Evolutionary conservation across 2,888 invertebrate species (phyloP).

Genomic region (Drosophila colorata): DNA sequence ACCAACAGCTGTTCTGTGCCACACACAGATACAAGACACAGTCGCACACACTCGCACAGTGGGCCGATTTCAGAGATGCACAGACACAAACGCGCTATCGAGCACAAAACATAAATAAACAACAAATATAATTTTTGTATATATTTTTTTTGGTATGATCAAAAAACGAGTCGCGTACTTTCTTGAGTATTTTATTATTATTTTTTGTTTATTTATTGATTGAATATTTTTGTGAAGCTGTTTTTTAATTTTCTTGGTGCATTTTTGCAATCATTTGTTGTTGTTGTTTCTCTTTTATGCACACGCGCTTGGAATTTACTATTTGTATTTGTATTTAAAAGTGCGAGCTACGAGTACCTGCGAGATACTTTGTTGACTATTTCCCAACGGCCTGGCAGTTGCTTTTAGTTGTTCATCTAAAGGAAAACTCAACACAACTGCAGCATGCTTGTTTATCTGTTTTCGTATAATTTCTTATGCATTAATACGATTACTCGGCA

Average conservation of each 20-base stretch:
- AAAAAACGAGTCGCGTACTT: constrained; percentile 35
- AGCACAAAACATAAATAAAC: constrained; percentile 67
- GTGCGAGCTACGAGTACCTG: constrained; percentile 30
- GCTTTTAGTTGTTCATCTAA: constrained; percentile 41
- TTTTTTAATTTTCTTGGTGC: constrained; percentile 46
- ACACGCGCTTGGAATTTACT: constrained; percentile 49
- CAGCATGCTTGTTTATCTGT: neutral
- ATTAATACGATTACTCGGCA: constrained; percentile 4
- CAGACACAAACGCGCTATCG: constrained; percentile 15
- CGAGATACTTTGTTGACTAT: constrained; percentile 34
- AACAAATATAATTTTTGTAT: constrained; percentile 43
- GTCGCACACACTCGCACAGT: constrained; percentile 15
- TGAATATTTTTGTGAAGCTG: constrained; percentile 24
- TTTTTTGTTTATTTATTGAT: constrained; percentile 15
- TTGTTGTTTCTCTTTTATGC: constrained; percentile 37
- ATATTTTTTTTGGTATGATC: constrained; percentile 26
- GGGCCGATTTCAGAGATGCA: constrained; percentile 7
- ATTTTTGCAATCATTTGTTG: constrained; percentile 47
- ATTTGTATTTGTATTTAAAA: constrained; percentile 23
- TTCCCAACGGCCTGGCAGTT: constrained; percentile 17
- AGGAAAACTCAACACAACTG: constrained; percentile 42
- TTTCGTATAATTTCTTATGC: neutral
- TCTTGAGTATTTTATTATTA: constrained; percentile 33
- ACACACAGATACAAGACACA: constrained; percentile 18
- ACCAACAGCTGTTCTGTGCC: constrained; percentile 69